A percentile compares a stretch with the other conserved stretches of the same genome.
Evolutionary conservation across 2,888 invertebrate genomes (phyloP).

Genomic region (Oxyscelio sp.): DNA sequence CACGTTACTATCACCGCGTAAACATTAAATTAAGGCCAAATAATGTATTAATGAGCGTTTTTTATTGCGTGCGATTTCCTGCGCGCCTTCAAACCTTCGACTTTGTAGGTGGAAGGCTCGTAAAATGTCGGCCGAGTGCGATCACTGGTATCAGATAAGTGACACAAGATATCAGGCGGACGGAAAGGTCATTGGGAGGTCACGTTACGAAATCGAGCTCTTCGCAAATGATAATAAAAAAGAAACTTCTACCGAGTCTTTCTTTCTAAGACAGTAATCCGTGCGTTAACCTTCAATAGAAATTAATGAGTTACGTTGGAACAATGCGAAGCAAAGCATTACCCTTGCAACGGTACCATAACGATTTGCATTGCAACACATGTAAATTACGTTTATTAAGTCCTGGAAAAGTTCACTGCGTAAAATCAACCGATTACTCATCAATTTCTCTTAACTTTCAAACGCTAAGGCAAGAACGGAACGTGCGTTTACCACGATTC

Average conservation of each 20-base stretch:
- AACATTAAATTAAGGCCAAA: conserved; percentile 56
- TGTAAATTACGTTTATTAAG: conserved; percentile 53
- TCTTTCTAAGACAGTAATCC: conserved; percentile 23
- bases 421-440: conserved; percentile 59
- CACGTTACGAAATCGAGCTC: neutral
- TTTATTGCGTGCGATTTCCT: conserved; percentile 25
- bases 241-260: conserved; percentile 28
- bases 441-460: conserved; percentile 67
- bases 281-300: conserved; percentile 40
- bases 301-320: conserved; percentile 50
- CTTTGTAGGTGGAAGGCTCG: conserved; percentile 8
- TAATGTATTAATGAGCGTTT: conserved; percentile 32
- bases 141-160: conserved; percentile 6
- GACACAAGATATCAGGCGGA: conserved; percentile 17
- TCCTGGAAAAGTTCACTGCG: conserved; percentile 49
- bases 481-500: conserved; percentile 35
- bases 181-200: conserved; percentile 12
- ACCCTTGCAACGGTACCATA: conserved; percentile 10
- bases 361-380: conserved; percentile 44
- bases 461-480: conserved; percentile 40
- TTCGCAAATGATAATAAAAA: conserved; percentile 6
- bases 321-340: conserved; percentile 60
- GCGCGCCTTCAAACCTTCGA: conserved; percentile 25
- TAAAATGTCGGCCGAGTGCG: conserved; percentile 6
- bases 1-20: conserved; percentile 12